Evolutionary conservation across 2,888 invertebrate genomes (phyloP).

Genomic region (Anthoptus insignis): DNA sequence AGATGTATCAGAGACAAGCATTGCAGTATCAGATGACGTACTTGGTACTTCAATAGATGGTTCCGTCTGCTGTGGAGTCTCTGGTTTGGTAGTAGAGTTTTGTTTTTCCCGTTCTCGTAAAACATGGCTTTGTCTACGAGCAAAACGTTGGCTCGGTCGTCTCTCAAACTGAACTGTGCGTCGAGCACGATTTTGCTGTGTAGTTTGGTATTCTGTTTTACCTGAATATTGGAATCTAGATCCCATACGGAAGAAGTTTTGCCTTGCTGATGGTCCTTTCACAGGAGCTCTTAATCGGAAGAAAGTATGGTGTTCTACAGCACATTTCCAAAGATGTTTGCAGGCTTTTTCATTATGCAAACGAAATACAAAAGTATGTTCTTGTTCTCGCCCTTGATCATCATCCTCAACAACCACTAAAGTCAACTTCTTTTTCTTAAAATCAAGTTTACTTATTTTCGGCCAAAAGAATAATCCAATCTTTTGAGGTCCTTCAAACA

Average conservation of each 20-base stretch:
- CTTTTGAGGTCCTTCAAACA: constrained; percentile 98
- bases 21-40: constrained; percentile 64
- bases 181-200: constrained; percentile 95
- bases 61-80: constrained; percentile 62
- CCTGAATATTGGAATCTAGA: constrained; percentile 98
- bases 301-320: constrained; percentile 99
- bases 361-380: constrained; percentile 99
- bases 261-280: constrained; percentile 95
- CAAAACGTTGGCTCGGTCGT: constrained; percentile 98
- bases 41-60: constrained; percentile 64
- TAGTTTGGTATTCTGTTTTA: constrained; percentile 99
- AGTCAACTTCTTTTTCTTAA: constrained; percentile 99
- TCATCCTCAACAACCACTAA: constrained; percentile 99
- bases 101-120: constrained; percentile 93
- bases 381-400: constrained; percentile 98
- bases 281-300: constrained; percentile 97
- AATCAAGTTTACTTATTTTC: constrained; percentile 99
- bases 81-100: constrained; percentile 64
- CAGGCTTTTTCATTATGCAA: constrained; percentile 99
- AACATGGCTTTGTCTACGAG: constrained; percentile 96
- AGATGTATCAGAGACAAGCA: constrained; percentile 57
- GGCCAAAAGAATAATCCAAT: constrained; percentile 99
- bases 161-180: constrained; percentile 98
- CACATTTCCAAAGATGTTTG: constrained; percentile 99
- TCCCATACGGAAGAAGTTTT: constrained; percentile 99